Evolutionary conservation across 2,888 invertebrate genomes (phyloP).

Genomic region (Hesperia comma): DNA sequence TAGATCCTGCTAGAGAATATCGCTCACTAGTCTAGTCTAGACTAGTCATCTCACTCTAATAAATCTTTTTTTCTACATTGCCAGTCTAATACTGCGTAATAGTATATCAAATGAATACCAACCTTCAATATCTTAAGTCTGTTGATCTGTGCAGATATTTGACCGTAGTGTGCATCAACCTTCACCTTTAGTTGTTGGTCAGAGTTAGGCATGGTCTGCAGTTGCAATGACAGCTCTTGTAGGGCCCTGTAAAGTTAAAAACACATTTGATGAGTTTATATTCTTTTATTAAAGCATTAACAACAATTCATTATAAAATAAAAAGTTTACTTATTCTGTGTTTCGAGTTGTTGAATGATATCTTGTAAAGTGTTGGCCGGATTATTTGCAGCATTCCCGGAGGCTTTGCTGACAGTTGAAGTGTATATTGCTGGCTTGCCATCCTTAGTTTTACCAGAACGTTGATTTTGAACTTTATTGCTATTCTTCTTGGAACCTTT

Average conservation of each 20-base stretch:
- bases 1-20: too few relatives aligned
- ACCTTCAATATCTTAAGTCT: slow-evolving; percentile 87
- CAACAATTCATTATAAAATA: too few relatives aligned
- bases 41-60: too few relatives aligned
- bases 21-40: too few relatives aligned
- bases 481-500: slow-evolving; percentile 51
- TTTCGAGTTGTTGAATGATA: slow-evolving; percentile 88
- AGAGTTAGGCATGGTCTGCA: slow-evolving; percentile 52
- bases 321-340: slow-evolving; percentile 81
- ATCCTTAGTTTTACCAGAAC: slow-evolving; percentile 52
- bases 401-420: slow-evolving; percentile 77
- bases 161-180: slow-evolving; percentile 85
- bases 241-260: slow-evolving; percentile 69
- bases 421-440: slow-evolving; percentile 68
- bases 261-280: too few relatives aligned
- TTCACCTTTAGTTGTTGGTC: slow-evolving; percentile 78
- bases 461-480: slow-evolving; percentile 49
- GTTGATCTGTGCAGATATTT: slow-evolving; percentile 86
- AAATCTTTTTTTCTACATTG: too few relatives aligned
- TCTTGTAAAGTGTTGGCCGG: slow-evolving; percentile 86
- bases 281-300: too few relatives aligned
- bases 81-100: background rate
- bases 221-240: slow-evolving; percentile 69
- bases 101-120: slow-evolving; percentile 37
- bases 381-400: slow-evolving; percentile 71